Evolutionary conservation across 2,888 invertebrate genomes (phyloP), one percentile per base, ranked within the genome.

Genomic region (Eumacrocentrus americanus): DNA sequence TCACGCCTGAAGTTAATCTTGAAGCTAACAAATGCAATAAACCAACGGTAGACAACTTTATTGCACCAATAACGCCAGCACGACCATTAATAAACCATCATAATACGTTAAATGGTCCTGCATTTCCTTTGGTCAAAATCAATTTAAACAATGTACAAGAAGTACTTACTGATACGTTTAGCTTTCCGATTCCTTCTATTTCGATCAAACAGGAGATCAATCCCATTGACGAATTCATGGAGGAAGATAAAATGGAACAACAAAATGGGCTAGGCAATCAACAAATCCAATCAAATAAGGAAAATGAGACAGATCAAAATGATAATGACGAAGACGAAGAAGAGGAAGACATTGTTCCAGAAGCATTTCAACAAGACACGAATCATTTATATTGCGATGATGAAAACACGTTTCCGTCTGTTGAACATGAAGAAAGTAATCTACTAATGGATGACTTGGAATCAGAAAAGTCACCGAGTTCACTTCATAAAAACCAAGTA

Each of bases 311-410:
- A 14, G 55, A 54, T 5, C 38, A 46, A 9, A n/a, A 1, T 5
- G 44, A 64, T 9, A 38, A 52, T 18, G 42, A 60, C 11, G 20
- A 55, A 16, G 40, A 51, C 3, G 18, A 57, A 4, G 64, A 66
- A 14, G 68, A 71, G 0, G 69, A 73, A 48, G 72, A 73, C n/a
- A 69, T 70, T 5, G 53, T 70, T 18, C 70, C 73, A 6, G 71
- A 72, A 60, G 67, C 58, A 1, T 53, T 72, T 5, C 64, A 62
- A 42, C 7, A 67, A 42, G 12, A 65, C 5, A 12, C n/a, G 11
- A 44, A 44, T 11, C 2, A 29, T 18, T 22, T 38, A 12, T 3
- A 16, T 22, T 2, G 37, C 3, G 7, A 37, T 25, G 12, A 14
- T 11, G 40, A 48, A 18, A 22, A 3, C 6, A 7, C 2, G 6